phyloP scores from a whole-genome alignment of 2,888 invertebrate genomes.

The Agonum fuliginosum region DNA sequence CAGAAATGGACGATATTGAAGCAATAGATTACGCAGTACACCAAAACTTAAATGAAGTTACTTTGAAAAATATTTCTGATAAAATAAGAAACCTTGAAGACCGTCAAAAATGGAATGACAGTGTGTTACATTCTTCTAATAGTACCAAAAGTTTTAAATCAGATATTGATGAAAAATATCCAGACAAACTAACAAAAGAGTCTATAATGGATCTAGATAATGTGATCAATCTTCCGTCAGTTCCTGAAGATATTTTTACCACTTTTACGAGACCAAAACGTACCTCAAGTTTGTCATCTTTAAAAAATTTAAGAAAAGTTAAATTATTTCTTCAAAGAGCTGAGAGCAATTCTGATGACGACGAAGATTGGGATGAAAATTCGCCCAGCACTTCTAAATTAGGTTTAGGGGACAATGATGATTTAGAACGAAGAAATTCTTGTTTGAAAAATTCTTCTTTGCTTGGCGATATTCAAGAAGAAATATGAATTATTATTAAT shows the following conservation, averaged over 20 bases:
- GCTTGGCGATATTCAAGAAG: conserved; percentile 40
- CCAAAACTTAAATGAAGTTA: conserved; percentile 54
- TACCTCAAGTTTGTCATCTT: conserved; percentile 72
- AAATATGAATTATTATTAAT: conserved; percentile 33
- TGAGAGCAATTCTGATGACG: conserved; percentile 71
- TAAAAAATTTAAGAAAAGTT: conserved; percentile 73
- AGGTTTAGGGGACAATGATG: conserved; percentile 36
- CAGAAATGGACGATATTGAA: conserved; percentile 68
- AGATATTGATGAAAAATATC: conserved; percentile 73
- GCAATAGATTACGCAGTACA: conserved; percentile 62
- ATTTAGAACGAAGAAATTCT: conserved; percentile 21
- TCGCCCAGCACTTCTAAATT: neutral
- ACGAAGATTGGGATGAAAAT: conserved; percentile 70
- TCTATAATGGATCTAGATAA: conserved; percentile 72
- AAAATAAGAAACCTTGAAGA: conserved; percentile 69
- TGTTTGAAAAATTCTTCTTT: conserved; percentile 4
- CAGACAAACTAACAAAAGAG: conserved; percentile 72
- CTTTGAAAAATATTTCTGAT: conserved; percentile 67
- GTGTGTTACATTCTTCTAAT: conserved; percentile 61
- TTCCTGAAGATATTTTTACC: conserved; percentile 73
- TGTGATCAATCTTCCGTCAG: conserved; percentile 72
- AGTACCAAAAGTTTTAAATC: conserved; percentile 69
- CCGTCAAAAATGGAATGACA: conserved; percentile 62
- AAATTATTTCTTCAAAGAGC: conserved; percentile 72
- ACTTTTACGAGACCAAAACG: conserved; percentile 71